Conservation (phyloP, 1,140 invertebrate genomes). For the Tyrophagus putrescentiae region DNA sequence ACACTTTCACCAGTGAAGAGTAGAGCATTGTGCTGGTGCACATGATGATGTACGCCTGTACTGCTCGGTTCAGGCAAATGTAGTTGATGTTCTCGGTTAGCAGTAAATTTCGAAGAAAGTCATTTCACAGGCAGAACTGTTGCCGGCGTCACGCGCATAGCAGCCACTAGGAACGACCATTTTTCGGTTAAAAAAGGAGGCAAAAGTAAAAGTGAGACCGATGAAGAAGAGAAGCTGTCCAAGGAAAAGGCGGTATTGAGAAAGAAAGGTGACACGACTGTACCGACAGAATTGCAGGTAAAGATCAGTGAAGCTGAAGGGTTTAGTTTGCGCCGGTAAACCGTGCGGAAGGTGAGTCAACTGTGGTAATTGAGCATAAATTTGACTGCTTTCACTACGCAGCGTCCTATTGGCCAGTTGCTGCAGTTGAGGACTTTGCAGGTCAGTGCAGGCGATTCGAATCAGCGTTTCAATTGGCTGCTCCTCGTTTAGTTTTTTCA, state of each 20-base stretch:
- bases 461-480: neutral
- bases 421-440: neutral
- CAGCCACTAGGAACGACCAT: neutral
- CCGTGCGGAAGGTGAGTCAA: neutral
- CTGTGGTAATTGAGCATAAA: neutral
- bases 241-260: neutral
- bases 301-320: neutral
- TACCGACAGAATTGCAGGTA: neutral
- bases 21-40: neutral
- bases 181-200: neutral
- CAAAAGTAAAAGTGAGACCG: neutral
- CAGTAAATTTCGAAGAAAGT: neutral
- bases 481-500: neutral
- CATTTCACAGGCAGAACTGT: neutral
- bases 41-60: neutral
- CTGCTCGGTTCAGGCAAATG: neutral
- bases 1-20: conserved; percentile 1
- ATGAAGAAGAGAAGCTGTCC: neutral
- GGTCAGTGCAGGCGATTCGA: neutral
- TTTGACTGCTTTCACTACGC: neutral
- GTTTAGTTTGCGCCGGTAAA: neutral
- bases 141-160: neutral
- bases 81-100: no score
- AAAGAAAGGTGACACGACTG: neutral
- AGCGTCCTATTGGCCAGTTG: neutral